phyloP scores from a whole-genome alignment of 2,888 invertebrate species.

The Nomada fabriciana region DNA sequence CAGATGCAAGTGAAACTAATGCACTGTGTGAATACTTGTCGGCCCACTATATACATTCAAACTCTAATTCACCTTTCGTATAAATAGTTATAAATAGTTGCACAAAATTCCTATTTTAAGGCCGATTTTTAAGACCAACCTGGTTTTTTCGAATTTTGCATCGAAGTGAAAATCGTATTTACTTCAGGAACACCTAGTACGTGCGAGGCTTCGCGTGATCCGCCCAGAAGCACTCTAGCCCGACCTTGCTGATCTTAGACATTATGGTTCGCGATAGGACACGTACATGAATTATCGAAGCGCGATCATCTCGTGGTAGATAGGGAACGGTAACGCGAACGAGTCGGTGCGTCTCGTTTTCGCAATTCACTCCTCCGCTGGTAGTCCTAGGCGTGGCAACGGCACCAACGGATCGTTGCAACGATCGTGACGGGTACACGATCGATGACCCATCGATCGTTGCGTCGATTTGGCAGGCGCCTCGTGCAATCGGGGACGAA shows the following conservation, averaged over 20 bases:
- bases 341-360: slow-evolving; percentile 59
- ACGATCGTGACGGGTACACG: neutral
- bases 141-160: too few relatives aligned
- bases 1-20: too few relatives aligned
- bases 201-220: slow-evolving; percentile 65
- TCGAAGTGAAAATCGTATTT: too few relatives aligned
- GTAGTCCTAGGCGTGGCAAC: neutral
- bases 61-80: too few relatives aligned
- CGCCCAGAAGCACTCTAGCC: slow-evolving; percentile 63
- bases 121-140: too few relatives aligned
- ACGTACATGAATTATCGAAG: slow-evolving; percentile 70
- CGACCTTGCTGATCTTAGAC: slow-evolving; percentile 78
- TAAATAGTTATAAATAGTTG: too few relatives aligned
- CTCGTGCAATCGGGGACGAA: neutral
- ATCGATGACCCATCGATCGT: neutral
- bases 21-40: too few relatives aligned
- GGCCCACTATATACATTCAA: too few relatives aligned
- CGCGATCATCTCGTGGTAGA: slow-evolving; percentile 59
- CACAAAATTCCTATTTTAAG: too few relatives aligned
- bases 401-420: neutral
- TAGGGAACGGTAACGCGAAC: slow-evolving; percentile 32
- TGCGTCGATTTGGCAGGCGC: neutral
- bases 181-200: slow-evolving; percentile 58
- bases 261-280: slow-evolving; percentile 69
- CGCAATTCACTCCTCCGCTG: slow-evolving; percentile 34